Conservation (phyloP, 2,797 vertebrate genomes). For the Syndactyla subalaris region DNA sequence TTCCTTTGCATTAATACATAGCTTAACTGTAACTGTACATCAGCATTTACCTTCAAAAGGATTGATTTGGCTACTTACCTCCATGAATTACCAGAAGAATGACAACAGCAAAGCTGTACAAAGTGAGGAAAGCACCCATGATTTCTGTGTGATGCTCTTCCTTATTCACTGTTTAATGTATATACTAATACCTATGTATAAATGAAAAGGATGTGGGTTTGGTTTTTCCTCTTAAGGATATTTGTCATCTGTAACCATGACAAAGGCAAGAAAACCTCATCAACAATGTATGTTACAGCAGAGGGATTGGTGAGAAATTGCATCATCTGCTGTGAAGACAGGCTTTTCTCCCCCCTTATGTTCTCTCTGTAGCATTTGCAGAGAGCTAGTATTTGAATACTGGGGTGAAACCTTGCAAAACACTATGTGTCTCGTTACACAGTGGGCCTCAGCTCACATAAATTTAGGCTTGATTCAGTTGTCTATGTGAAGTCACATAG, state of each 20-base stretch:
- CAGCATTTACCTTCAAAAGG: neutral
- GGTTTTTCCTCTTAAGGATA: neutral
- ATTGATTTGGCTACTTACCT: conserved; percentile 46
- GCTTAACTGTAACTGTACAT: neutral
- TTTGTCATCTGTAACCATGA: neutral
- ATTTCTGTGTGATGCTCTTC: neutral
- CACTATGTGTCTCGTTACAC: neutral
- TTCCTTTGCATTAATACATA: neutral
- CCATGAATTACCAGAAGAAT: conserved; percentile 42
- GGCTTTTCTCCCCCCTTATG: rapidly evolving
- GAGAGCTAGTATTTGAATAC: neutral
- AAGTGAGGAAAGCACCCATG: conserved; percentile 40
- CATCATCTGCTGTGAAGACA: neutral
- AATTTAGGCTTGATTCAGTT: neutral
- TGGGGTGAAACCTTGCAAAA: neutral
- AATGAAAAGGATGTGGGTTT: conserved; percentile 68
- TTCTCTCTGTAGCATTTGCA: neutral
- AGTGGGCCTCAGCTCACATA: neutral
- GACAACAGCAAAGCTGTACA: neutral
- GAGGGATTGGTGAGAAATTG: neutral
- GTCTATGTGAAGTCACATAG: rapidly evolving
- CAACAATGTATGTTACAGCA: neutral
- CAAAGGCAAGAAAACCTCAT: neutral
- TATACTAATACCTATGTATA: neutral
- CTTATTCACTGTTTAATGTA: neutral